Evolutionary conservation across 2,113 vertebrate species (phyloP), one percentile per base, ranked within the genome.

Genomic region (Pleuronectes platessa): DNA sequence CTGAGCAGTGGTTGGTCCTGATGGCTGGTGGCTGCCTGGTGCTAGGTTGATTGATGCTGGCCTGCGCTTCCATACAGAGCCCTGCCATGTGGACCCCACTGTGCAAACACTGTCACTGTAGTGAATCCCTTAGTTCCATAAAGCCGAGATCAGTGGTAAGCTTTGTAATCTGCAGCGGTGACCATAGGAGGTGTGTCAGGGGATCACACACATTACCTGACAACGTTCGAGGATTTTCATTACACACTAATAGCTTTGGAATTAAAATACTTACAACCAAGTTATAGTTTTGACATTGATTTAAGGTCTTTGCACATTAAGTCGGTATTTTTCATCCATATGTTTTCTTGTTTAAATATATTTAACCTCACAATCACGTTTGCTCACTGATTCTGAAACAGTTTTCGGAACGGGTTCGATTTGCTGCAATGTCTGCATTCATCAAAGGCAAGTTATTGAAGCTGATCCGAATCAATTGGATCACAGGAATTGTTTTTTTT

Each of bases 51-150:
- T 94, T 90, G 91, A 94, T 94, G 90, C 77, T 88, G 83, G 84
- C 87, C 63, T 21, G 78, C 40, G 71, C 83, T 60, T 82, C 78
- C 86, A 85, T 53, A 86, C 92, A 72, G 84, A 81, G 88, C 59
- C 64, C 76, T 66, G 85, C 88, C 86, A 89, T 89, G 90, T 82
- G 85, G 83, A 89, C 78, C 90, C 92, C 92, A 92, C 93, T 90
- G 91, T 85, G 92, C 90, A 91, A 93, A 94, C 88, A 92, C 87
- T 83, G 93, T 92, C 85, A 88, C 89, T 84, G 87, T 62, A 83
- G 86, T 74, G 90, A 91, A 83, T 86, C 86, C 79, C 69, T 86
- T 81, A 62, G 83, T 76, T 83, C 73, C 68, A 63, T 79, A 77
- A 88, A 90, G 85, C 87, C 79, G 3, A 26, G 78, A 90, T 88